A percentile compares a stretch with the other conserved stretches of the same genome.
These are phyloP conservation scores for Antidorcas marsupialis DNA, from an alignment of 2,113 vertebrate species.

Conservation along the genomic window DNA sequence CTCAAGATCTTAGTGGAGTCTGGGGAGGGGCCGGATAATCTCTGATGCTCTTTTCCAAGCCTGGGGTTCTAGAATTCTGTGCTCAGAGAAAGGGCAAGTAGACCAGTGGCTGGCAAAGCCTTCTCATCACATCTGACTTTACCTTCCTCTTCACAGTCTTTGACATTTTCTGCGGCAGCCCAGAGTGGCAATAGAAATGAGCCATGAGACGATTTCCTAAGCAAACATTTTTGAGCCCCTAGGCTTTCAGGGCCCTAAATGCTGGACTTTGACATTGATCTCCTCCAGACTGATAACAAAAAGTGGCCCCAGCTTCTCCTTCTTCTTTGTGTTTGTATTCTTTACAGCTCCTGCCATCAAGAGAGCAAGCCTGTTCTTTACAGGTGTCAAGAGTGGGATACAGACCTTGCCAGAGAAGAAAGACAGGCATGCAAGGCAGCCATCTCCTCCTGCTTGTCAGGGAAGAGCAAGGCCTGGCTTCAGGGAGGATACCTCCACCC, in stretches of 20 bases:
- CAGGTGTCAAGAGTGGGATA: neutral
- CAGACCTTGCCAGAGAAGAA: neutral
- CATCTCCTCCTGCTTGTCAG: accelerated
- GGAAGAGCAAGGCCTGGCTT: neutral
- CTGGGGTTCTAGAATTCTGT: neutral
- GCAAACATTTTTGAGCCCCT: neutral
- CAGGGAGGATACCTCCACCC: neutral
- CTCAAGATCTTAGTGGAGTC: neutral
- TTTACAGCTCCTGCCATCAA: neutral
- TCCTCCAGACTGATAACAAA: neutral
- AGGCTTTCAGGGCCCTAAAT: neutral
- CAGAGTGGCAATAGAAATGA: neutral
- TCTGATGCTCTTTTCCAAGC: neutral
- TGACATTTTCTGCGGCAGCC: neutral
- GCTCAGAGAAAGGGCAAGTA: neutral
- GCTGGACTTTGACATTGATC: neutral
- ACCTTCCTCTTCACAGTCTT: neutral
- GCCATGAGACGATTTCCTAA: neutral
- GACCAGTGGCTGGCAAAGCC: neutral
- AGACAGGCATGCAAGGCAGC: neutral
- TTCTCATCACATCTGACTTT: neutral
- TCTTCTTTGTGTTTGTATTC: neutral
- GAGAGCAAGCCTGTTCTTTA: neutral
- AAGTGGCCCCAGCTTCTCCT: too few species aligned
- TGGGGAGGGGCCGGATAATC: neutral